Base-by-base conservation (phyloP, 2,797 vertebrate species). In the Botia kubotai region DNA sequence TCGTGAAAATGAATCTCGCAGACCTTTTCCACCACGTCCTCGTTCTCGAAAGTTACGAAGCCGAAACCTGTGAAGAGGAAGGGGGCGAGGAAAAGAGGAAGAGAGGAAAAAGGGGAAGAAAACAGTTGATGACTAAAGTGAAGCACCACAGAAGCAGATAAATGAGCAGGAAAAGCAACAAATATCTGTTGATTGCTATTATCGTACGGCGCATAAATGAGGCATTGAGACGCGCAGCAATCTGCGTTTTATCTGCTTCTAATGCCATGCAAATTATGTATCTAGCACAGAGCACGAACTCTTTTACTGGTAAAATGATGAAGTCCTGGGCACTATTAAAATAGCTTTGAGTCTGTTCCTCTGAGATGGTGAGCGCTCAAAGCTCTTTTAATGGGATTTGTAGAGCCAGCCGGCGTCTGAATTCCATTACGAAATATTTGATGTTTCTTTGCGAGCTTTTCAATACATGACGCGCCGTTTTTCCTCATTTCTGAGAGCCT, bases 1-100 rank as follows among this genome's bases (percentile, higher is more conserved):
- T 97, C 96, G 84, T 97, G 96, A 94, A 97, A 97, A 93, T 97
- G 96, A 89, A 97, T 97, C 92, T 97, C 96, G 89, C 96, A 97
- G 92, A 97, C 96, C 95, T 97, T 97, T 91, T 97, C 96, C 92
- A 97, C 96, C 87, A 97, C 95, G 26, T 97, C 96, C 93, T 97
- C 96, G 1, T 94, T 96, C 92, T 97, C 96, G 86, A 97, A 97
- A 90, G 96, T 97, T 90, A 97, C 96, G 87, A 97, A 97, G 91
- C 96, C 96, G 82, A 97, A 97, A 88, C 96, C 96, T 97, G 91
- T 87, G 87, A 84, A 84, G 75, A 75, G 55, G 72, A 43, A 67
- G 53, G 29, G 52, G 60, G 58, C 8, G 65, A 60, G 33, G 55
- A 73, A 76, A 23, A 72, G 69, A 36, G 53, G 67, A 52, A 68